These are phyloP conservation scores for Pagetopsis macropterus DNA, from an alignment of 2,797 vertebrate species.

Conservation along the genomic window DNA sequence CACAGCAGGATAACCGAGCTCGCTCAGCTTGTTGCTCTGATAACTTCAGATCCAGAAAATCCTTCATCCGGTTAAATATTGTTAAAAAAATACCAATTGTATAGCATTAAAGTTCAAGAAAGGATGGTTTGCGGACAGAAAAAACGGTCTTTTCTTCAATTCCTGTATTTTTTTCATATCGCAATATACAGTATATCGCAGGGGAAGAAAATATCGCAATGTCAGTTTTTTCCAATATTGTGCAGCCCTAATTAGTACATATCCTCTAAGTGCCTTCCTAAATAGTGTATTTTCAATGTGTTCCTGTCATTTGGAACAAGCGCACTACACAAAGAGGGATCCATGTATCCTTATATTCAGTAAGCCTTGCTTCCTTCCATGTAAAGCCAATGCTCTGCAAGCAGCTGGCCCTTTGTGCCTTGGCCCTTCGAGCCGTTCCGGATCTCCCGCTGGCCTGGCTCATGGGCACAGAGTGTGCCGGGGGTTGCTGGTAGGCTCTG, in stretches of 20 bases:
- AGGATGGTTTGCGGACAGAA: too few species aligned
- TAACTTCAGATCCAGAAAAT: too few species aligned
- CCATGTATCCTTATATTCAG: slow-evolving; percentile 64
- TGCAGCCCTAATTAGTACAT: not conserved
- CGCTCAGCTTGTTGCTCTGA: too few species aligned
- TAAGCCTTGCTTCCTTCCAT: slow-evolving; percentile 56
- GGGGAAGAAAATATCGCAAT: too few species aligned
- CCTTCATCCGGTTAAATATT: too few species aligned
- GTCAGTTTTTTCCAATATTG: too few species aligned
- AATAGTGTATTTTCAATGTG: slow-evolving; percentile 3
- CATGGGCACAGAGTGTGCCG: slow-evolving; percentile 56
- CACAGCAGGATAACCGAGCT: too few species aligned
- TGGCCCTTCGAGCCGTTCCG: slow-evolving; percentile 75
- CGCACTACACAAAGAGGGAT: slow-evolving; percentile 43
- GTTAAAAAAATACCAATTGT: too few species aligned
- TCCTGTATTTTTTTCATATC: too few species aligned
- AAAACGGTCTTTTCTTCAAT: too few species aligned
- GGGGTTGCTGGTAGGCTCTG: slow-evolving; percentile 70
- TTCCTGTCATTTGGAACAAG: slow-evolving; percentile 24
- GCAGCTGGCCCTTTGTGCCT: slow-evolving; percentile 84
- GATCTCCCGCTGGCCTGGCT: slow-evolving; percentile 83
- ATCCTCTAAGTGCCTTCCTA: slow-evolving; percentile 3
- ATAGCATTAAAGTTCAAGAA: too few species aligned
- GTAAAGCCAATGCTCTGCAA: slow-evolving; percentile 70
- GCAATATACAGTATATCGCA: too few species aligned